Percentiles rank a stretch among this genome's conserved stretches.
phyloP scores from a whole-genome alignment of 2,113 vertebrate genomes.

The Coracopsis vasa region DNA sequence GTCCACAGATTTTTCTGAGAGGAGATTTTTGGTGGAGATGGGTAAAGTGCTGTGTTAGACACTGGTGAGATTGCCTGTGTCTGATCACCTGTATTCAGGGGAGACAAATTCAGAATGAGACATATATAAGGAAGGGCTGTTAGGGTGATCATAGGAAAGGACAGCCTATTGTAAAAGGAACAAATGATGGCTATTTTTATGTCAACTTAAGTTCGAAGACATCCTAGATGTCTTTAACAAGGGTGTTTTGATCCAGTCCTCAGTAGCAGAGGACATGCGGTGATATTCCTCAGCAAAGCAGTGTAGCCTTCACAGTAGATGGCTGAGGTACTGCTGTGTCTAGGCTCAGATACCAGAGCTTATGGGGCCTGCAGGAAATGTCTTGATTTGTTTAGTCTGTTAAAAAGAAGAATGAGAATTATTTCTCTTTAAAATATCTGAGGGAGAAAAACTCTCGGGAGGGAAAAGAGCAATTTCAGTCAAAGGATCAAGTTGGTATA shows the following conservation, averaged over 20 bases:
- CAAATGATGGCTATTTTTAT: not conserved
- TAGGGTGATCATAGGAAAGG: not conserved
- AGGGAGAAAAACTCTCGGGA: not conserved
- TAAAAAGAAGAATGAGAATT: not conserved
- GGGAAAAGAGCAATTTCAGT: not conserved
- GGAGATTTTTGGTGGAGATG: not conserved
- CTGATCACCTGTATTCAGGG: not conserved
- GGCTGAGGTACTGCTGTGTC: not conserved
- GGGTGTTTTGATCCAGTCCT: not conserved
- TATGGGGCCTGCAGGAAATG: not conserved
- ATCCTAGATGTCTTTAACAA: not conserved
- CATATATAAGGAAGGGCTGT: not conserved
- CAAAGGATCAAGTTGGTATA: not conserved
- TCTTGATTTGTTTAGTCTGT: not conserved
- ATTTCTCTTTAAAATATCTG: not conserved
- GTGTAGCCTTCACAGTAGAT: not conserved
- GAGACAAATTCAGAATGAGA: not conserved
- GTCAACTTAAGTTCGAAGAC: accelerated
- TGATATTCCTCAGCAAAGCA: not conserved
- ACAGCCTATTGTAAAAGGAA: not conserved
- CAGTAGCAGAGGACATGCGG: accelerated
- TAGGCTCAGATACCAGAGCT: not conserved
- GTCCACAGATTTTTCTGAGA: not conserved
- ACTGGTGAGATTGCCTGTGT: accelerated
- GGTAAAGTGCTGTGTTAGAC: not conserved